A percentile compares a stretch with the other conserved stretches of the same genome.
Conservation (phyloP, 2,113 vertebrate genomes). For the Clarias gariepinus region DNA sequence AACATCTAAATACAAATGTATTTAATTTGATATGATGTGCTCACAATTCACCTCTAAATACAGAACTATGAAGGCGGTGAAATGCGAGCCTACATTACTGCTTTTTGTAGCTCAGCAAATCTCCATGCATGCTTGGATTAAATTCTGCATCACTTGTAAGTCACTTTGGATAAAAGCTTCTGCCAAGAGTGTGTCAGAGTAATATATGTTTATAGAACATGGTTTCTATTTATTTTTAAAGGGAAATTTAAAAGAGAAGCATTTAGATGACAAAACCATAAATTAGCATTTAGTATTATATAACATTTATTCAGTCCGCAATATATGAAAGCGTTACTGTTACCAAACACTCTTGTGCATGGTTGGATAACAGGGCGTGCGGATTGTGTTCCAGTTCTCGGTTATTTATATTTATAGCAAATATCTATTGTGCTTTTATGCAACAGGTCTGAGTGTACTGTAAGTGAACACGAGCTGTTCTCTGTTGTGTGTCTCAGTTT, state of each 20-base stretch:
- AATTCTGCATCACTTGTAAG: not conserved
- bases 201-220: not conserved
- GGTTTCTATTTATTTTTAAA: not conserved
- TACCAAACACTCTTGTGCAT: not conserved
- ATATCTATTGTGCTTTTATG: conserved; percentile 1
- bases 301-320: not conserved
- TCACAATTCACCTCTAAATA: not conserved
- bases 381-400: not conserved
- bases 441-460: not conserved
- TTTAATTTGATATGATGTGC: not conserved
- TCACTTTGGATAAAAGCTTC: not conserved
- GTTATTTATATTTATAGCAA: not conserved
- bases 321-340: not conserved
- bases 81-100: not conserved
- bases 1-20: not conserved
- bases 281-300: conserved; percentile 2
- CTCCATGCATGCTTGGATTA: not conserved
- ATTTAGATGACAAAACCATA: not conserved
- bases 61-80: not conserved
- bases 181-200: not conserved
- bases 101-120: conserved; percentile 1
- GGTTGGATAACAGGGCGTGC: not conserved
- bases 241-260: not conserved
- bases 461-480: conserved; percentile 25
- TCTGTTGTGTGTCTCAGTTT: conserved; percentile 53